Conservation (phyloP, 2,113 vertebrate genomes). For the Scomber japonicus region DNA sequence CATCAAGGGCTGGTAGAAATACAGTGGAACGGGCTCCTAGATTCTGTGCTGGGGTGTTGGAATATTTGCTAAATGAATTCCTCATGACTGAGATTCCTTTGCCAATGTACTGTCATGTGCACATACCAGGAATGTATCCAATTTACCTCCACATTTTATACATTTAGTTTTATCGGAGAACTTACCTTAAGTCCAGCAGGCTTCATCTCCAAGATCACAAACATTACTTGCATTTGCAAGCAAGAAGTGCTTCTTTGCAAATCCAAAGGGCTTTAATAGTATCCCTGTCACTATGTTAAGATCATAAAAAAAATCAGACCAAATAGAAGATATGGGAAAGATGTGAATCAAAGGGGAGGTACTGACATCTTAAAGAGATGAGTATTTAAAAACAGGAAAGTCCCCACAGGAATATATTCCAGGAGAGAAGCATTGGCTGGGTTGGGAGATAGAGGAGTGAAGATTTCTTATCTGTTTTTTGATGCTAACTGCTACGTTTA, state of each 20-base stretch:
- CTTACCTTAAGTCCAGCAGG: not conserved
- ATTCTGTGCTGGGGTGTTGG: conserved; percentile 69
- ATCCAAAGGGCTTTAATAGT: not conserved
- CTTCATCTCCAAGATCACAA: conserved; percentile 8
- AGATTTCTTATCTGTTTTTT: conserved; percentile 25
- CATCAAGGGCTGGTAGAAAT: conserved; percentile 58
- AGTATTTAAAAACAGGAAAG: conserved; percentile 35
- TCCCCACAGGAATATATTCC: conserved; percentile 37
- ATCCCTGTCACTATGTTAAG: not conserved
- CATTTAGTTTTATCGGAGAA: conserved; percentile 32
- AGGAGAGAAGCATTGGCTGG: not conserved
- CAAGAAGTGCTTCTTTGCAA: not conserved
- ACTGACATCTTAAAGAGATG: conserved; percentile 45
- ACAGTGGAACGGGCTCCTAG: conserved; percentile 68
- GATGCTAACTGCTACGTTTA: conserved; percentile 40
- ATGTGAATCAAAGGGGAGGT: conserved; percentile 38
- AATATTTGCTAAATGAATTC: conserved; percentile 80
- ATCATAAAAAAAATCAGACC: conserved; percentile 3
- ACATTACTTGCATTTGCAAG: conserved; percentile 13
- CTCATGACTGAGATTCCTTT: conserved; percentile 69
- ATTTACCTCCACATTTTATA: conserved; percentile 38
- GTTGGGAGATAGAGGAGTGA: conserved; percentile 17
- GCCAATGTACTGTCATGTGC: conserved; percentile 56
- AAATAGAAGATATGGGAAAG: conserved; percentile 1
- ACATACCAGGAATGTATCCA: conserved; percentile 42